Conservation (phyloP, 2,888 invertebrate species). For the Leptinotarsa tumamoca region DNA sequence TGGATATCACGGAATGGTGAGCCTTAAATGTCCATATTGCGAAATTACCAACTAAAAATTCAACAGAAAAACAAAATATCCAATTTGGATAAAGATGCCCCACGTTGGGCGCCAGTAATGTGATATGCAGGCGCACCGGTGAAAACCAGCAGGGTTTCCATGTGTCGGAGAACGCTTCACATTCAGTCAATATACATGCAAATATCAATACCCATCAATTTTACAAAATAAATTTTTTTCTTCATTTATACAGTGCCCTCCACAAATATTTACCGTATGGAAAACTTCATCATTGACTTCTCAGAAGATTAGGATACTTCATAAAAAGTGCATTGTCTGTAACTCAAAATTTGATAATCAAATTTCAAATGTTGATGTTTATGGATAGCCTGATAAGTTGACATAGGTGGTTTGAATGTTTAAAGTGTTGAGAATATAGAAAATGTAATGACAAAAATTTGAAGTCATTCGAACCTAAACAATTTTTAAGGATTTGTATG, state of each 20-base stretch:
- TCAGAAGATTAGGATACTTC: too few relatives aligned
- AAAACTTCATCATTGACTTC: too few relatives aligned
- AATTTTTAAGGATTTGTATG: too few relatives aligned
- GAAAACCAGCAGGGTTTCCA: neutral
- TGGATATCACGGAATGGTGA: neutral
- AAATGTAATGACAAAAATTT: too few relatives aligned
- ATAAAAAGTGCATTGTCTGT: too few relatives aligned
- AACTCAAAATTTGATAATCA: too few relatives aligned
- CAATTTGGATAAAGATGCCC: conserved; percentile 2
- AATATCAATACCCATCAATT: neutral
- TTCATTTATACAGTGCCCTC: neutral
- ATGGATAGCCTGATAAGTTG: too few relatives aligned
- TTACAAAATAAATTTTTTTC: conserved; percentile 5
- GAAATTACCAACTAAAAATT: neutral
- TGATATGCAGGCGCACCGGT: neutral
- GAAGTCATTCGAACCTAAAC: too few relatives aligned
- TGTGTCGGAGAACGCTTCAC: neutral
- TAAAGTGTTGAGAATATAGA: too few relatives aligned
- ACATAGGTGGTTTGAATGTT: too few relatives aligned
- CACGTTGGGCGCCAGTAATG: conserved; percentile 23
- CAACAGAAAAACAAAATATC: conserved; percentile 1
- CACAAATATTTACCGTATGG: too few relatives aligned
- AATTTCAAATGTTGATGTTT: too few relatives aligned
- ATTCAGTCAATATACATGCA: neutral
- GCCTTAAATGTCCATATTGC: neutral